phyloP scores from a whole-genome alignment of 1,140 invertebrate genomes.

The Drosophila nikananu region DNA sequence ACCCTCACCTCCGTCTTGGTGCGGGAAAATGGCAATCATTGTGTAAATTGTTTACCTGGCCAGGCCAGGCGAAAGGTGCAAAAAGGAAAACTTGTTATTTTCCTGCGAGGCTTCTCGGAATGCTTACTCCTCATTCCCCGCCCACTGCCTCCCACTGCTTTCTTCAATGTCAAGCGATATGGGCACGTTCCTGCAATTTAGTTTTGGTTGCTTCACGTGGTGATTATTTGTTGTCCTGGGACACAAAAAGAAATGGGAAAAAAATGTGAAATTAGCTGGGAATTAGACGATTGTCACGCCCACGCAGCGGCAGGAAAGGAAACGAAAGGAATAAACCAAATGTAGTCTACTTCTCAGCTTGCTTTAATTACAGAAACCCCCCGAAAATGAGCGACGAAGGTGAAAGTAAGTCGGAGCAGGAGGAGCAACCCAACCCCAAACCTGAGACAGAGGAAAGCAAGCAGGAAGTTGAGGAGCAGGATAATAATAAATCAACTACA shows the following conservation, averaged over 20 bases:
- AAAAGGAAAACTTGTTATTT: slow-evolving; percentile 58
- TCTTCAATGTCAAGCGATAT: slow-evolving; percentile 75
- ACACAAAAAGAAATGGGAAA: slow-evolving; percentile 10
- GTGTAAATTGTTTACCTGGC: slow-evolving; percentile 69
- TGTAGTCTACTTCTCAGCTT: slow-evolving; percentile 70
- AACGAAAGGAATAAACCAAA: slow-evolving; percentile 56
- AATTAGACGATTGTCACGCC: slow-evolving; percentile 68
- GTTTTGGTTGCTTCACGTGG: slow-evolving; percentile 50
- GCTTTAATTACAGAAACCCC: slow-evolving; percentile 67
- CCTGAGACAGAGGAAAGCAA: neutral
- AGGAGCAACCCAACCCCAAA: slow-evolving; percentile 5
- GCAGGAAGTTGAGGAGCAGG: neutral
- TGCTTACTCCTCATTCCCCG: slow-evolving; percentile 17
- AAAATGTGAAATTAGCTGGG: slow-evolving; percentile 79
- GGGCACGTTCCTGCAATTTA: slow-evolving; percentile 80
- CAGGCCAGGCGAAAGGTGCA: slow-evolving; percentile 50
- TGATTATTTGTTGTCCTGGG: slow-evolving; percentile 59
- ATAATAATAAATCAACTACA: neutral
- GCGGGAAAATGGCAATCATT: slow-evolving; percentile 62
- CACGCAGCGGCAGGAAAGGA: slow-evolving; percentile 28
- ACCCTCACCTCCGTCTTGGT: slow-evolving; percentile 1
- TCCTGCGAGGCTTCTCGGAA: slow-evolving; percentile 51
- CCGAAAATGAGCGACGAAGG: slow-evolving; percentile 56
- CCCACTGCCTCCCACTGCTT: slow-evolving; percentile 3
- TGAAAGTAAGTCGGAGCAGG: slow-evolving; percentile 35